Percentiles rank a stretch among this genome's conserved stretches.
phyloP scores from a whole-genome alignment of 2,888 invertebrate species.

The Fabriciana adippe region DNA sequence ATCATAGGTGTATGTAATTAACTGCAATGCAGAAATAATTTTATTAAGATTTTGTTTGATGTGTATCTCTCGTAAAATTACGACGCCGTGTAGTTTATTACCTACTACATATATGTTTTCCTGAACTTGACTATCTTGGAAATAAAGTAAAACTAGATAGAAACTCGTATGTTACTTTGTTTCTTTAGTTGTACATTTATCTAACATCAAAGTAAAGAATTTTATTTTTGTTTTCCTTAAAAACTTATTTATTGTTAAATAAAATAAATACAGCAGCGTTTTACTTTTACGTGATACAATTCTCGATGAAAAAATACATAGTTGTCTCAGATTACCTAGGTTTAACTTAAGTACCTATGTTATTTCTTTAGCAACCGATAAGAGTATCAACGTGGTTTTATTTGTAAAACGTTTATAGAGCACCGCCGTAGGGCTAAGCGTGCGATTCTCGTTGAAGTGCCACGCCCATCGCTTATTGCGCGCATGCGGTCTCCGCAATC shows the following conservation, averaged over 20 bases:
- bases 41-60: not conserved
- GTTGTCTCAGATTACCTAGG: not conserved
- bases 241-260: no score
- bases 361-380: not conserved
- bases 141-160: no score
- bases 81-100: not conserved
- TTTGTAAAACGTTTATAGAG: conserved; percentile 22
- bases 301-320: not conserved
- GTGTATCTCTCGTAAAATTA: not conserved
- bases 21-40: not conserved
- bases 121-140: no score
- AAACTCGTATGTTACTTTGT: no score
- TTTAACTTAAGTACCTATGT: not conserved
- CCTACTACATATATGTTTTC: no score
- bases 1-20: conserved; percentile 3
- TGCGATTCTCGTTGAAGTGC: conserved; percentile 33
- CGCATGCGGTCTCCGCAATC: conserved; percentile 37
- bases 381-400: conserved; percentile 16
- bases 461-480: conserved; percentile 41
- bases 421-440: conserved; percentile 26
- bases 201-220: no score
- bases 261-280: no score
- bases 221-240: no score
- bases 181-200: no score
- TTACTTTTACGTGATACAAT: no score